Conservation (phyloP, 2,888 invertebrate species). For the Cremastinae sp. region DNA sequence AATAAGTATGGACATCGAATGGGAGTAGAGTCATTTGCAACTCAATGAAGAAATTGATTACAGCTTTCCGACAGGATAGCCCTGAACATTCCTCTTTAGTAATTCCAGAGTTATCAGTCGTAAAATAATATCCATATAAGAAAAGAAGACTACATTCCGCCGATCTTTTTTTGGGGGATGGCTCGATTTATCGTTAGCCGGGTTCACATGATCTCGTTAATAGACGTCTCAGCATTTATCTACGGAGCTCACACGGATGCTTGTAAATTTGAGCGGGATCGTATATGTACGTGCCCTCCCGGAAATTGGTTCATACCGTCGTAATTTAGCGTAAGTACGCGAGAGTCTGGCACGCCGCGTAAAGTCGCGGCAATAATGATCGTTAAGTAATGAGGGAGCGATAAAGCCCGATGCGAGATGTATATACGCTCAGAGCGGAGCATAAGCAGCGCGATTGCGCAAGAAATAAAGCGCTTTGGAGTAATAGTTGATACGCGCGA, state of each 20-base stretch:
- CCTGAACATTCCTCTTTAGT: too few species aligned
- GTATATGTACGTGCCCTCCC: conserved; percentile 58
- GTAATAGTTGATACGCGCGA: conserved; percentile 42
- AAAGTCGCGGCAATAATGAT: conserved; percentile 77
- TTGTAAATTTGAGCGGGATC: not conserved
- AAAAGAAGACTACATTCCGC: too few species aligned
- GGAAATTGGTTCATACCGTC: conserved; percentile 74
- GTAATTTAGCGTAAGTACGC: conserved; percentile 72
- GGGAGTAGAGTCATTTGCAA: conserved; percentile 60
- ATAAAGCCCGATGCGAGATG: conserved; percentile 50
- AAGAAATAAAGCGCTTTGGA: conserved; percentile 36
- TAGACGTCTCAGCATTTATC: not conserved
- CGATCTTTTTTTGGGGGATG: too few species aligned
- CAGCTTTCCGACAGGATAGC: conserved; percentile 24
- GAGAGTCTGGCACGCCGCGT: conserved; percentile 63
- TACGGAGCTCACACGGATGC: conserved; percentile 5
- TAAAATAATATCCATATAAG: too few species aligned
- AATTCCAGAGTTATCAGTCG: too few species aligned
- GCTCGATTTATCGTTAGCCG: too few species aligned
- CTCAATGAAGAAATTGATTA: conserved; percentile 65
- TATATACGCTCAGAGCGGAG: not conserved
- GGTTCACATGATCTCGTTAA: conserved; percentile 9
- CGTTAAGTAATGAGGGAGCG: conserved; percentile 74
- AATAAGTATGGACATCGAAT: conserved; percentile 45
- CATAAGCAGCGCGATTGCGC: conserved; percentile 1